phyloP scores from a whole-genome alignment of 2,888 invertebrate species.

The Ophioninae sp. region DNA sequence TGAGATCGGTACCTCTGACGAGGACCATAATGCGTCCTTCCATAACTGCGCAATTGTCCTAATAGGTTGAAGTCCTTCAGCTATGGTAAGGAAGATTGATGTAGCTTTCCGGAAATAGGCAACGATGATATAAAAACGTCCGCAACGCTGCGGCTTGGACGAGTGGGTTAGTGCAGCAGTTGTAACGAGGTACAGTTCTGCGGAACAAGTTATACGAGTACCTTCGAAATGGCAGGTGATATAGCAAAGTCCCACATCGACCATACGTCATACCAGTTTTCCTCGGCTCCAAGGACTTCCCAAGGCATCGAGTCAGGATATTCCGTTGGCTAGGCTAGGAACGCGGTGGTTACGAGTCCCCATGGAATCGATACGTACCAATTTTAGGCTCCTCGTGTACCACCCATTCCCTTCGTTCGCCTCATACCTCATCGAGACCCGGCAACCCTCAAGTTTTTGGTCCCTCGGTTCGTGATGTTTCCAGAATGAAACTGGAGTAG shows the following conservation, averaged over 20 bases:
- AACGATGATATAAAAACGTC: neutral
- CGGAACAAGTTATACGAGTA: neutral
- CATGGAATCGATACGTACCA: conserved; percentile 55
- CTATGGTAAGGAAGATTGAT: neutral
- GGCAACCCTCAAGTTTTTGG: neutral
- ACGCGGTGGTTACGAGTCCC: conserved; percentile 42
- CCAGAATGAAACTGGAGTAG: conserved; percentile 2
- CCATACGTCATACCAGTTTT: conserved; percentile 54
- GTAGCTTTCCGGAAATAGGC: neutral
- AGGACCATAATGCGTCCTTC: neutral
- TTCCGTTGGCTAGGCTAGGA: conserved; percentile 5
- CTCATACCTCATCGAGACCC: neutral
- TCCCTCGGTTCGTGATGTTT: neutral
- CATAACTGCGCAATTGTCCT: neutral
- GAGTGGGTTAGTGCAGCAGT: neutral
- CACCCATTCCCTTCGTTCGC: neutral
- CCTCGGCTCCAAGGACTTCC: neutral
- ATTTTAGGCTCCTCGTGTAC: conserved; percentile 47
- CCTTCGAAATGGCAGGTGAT: neutral
- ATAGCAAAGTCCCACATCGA: conserved; percentile 50
- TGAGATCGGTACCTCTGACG: neutral
- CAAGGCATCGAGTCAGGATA: conserved; percentile 7
- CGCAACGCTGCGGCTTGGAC: neutral
- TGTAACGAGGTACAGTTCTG: neutral
- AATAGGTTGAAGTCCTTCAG: neutral